Evolutionary conservation across 2,888 invertebrate species (phyloP), one percentile per base, ranked within the genome.

Genomic region (Heliconius sara): DNA sequence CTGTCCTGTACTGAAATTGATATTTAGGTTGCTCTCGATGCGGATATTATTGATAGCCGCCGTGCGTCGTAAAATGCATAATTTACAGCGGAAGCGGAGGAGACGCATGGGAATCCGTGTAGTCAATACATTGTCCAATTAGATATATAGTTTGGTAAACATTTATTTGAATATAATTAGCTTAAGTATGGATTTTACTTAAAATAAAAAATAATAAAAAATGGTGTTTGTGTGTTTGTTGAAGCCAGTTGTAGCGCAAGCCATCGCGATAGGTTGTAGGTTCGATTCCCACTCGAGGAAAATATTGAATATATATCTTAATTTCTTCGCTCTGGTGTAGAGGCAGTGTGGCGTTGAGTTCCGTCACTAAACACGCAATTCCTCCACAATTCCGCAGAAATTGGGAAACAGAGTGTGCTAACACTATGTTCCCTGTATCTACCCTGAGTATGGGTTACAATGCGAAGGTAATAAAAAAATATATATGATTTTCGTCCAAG

Each of bases 121-220:
- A 86, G 84, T 86, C 86, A 84, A 84, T 85, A 88, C 89, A 91
- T 89, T 91, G 85, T 88, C 91, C 92, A 93, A 93, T 93, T 93
- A 92, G 90, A 89, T 83, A 85, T 82, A 86, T 86, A 88, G 91
- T 92, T 43, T 39, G 27, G 19, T 25, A 47, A 43, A 5, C 12
- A 19, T 27, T 25, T 27, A 71, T 19, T 16, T 47, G 47, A 43
- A 47, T 52, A 52, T 47, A 52, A 25, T 52, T 57, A 30, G 65
- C 16, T 19, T 72, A 30, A 57, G 13, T 6, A 52, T 1, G 7
- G 22, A 2, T 30, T 6, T 47, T 72, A 27, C n/a, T 52, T 12
- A 68, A n/a, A n/a, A 34, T 22, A 12, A 10, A 22, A n/a, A 67
- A 22, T 12, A 22, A n/a, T 13, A 43, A 43, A 39, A 5, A 13